Evolutionary conservation across 2,797 vertebrate species (phyloP).

Genomic region (Enteromius anoplus): DNA sequence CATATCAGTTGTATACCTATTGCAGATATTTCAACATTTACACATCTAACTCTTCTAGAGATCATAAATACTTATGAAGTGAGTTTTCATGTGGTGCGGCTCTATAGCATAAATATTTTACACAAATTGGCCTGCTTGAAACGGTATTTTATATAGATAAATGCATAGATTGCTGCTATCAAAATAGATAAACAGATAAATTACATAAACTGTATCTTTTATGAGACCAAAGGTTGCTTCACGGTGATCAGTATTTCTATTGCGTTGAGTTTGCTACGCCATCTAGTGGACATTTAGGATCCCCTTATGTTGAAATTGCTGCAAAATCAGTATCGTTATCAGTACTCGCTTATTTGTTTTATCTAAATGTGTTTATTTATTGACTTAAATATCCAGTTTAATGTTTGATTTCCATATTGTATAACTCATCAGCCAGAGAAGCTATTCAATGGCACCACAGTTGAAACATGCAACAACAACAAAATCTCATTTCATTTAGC

Average conservation of each 20-base stretch:
- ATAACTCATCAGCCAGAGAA: constrained; percentile 6
- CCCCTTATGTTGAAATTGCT: not conserved
- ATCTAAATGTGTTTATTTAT: not conserved
- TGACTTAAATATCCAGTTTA: constrained; percentile 8
- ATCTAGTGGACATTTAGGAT: constrained; percentile 35
- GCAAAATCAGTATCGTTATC: not conserved
- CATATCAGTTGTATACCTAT: not conserved
- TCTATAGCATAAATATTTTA: constrained; percentile 1
- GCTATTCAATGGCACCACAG: not conserved
- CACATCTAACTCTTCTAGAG: not conserved
- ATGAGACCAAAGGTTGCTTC: constrained; percentile 3
- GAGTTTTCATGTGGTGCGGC: not conserved
- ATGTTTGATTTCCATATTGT: not conserved
- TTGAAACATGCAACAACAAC: constrained; percentile 14
- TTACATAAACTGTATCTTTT: not conserved
- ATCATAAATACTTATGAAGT: constrained; percentile 5
- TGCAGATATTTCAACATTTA: constrained; percentile 4
- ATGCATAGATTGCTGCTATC: not conserved
- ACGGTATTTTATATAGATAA: not conserved
- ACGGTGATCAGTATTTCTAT: not conserved
- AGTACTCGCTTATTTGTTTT: not conserved
- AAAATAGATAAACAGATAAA: constrained; percentile 1
- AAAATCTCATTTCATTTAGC: constrained; percentile 3
- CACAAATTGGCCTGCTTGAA: not conserved
- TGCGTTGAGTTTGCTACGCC: constrained; percentile 22